A percentile compares a stretch with the other conserved stretches of the same genome.
These are phyloP conservation scores for Luperina testacea DNA, from an alignment of 2,888 invertebrate species.

Conservation along the genomic window DNA sequence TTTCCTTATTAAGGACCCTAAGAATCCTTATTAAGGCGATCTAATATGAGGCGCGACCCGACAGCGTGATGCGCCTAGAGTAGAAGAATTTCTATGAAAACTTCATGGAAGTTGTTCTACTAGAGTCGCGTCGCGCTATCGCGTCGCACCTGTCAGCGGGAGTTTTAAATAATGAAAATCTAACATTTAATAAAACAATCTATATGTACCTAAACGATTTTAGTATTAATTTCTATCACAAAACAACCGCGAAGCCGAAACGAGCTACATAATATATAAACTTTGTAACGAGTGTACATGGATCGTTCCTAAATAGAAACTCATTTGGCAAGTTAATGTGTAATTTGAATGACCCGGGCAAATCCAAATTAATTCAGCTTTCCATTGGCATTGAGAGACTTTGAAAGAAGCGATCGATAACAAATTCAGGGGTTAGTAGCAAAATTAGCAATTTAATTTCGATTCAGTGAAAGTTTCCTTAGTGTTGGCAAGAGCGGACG, in stretches of 20 bases:
- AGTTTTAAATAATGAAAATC: background rate
- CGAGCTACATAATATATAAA: slow-evolving; percentile 42
- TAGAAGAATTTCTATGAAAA: background rate
- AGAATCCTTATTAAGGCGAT: background rate
- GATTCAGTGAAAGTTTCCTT: slow-evolving; percentile 81
- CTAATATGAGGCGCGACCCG: background rate
- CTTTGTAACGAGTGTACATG: slow-evolving; percentile 47
- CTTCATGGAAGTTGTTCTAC: background rate
- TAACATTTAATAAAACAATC: slow-evolving; percentile 25
- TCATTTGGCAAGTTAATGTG: slow-evolving; percentile 66
- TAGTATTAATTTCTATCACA: slow-evolving; percentile 29
- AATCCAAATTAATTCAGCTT: slow-evolving; percentile 77
- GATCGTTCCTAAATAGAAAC: slow-evolving; percentile 61
- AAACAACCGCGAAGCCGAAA: slow-evolving; percentile 36
- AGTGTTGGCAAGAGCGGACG: slow-evolving; percentile 75
- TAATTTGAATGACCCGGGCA: slow-evolving; percentile 69
- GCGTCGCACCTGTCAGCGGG: background rate
- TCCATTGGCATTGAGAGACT: slow-evolving; percentile 68
- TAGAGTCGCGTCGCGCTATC: background rate
- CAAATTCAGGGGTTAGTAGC: slow-evolving; percentile 80
- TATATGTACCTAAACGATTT: slow-evolving; percentile 20
- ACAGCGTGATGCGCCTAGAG: background rate
- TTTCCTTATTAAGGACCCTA: no score
- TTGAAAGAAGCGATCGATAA: slow-evolving; percentile 78
- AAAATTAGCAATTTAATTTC: slow-evolving; percentile 86